Evolutionary conservation across 2,113 vertebrate genomes (phyloP).

Genomic region (Nannospalax galili): DNA sequence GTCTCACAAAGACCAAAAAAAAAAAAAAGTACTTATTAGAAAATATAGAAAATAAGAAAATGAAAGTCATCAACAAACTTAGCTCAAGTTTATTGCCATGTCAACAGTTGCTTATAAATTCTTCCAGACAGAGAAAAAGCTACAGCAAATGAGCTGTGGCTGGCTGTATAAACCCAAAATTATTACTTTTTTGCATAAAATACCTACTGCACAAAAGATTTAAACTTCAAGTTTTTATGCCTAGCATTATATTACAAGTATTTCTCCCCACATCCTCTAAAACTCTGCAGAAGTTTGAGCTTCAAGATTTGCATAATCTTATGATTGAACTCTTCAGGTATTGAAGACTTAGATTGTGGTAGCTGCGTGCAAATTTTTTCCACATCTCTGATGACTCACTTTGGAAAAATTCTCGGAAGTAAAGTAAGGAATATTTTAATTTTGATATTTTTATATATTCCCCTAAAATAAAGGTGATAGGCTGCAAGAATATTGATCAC

Average conservation of each 20-base stretch:
- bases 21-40: slow-evolving; percentile 13
- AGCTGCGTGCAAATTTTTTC: neutral
- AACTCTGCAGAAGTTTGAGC: neutral
- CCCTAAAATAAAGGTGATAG: slow-evolving; percentile 4
- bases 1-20: no score
- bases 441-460: neutral
- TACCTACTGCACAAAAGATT: neutral
- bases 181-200: neutral
- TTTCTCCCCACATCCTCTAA: neutral
- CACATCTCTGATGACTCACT: neutral
- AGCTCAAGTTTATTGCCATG: slow-evolving; percentile 10
- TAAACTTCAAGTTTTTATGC: slow-evolving; percentile 16
- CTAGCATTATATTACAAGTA: neutral
- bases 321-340: neutral
- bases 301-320: neutral
- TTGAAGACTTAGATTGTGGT: neutral
- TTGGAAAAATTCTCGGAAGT: neutral
- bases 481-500: neutral
- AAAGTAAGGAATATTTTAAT: neutral
- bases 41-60: slow-evolving; percentile 64
- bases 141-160: slow-evolving; percentile 9
- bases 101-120: slow-evolving; percentile 23
- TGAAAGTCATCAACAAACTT: slow-evolving; percentile 47
- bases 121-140: neutral
- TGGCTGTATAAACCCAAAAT: slow-evolving; percentile 8